Conservation (phyloP, 2,113 vertebrate species). For the Marcusenius ussheri region DNA sequence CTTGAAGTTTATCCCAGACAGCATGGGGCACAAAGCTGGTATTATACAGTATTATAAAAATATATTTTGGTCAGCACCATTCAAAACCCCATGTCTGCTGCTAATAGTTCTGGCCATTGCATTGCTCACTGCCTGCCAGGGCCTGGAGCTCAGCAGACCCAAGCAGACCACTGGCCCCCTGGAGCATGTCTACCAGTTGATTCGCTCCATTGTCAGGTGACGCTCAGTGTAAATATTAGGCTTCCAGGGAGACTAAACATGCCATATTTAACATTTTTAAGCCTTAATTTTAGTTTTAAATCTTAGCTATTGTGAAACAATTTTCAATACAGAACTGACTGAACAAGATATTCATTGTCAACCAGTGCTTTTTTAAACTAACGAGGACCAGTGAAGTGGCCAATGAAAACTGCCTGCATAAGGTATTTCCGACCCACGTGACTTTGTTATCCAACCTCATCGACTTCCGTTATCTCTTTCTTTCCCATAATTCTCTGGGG, state of each 20-base stretch:
- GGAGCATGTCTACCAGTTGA: conserved; percentile 71
- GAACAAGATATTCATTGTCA: not conserved
- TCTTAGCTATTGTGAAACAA: not conserved
- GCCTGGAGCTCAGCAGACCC: conserved; percentile 72
- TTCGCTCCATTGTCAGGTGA: conserved; percentile 71
- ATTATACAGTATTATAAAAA: not conserved
- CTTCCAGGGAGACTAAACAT: not conserved
- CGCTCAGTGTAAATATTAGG: conserved; percentile 29
- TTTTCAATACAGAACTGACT: not conserved
- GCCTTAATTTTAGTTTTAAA: not conserved
- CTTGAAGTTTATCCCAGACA: not conserved
- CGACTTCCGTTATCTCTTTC: not conserved
- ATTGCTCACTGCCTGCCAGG: conserved; percentile 70
- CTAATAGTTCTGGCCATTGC: conserved; percentile 68
- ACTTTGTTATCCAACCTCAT: not conserved
- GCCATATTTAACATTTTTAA: not conserved
- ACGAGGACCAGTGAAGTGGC: not conserved
- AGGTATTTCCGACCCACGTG: not conserved
- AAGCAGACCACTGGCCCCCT: conserved; percentile 67
- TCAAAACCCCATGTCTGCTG: not conserved
- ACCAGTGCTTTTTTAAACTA: not conserved
- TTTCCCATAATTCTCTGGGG: not conserved
- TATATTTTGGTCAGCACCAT: conserved; percentile 22
- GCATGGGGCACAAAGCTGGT: not conserved
- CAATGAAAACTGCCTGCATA: not conserved